Percentiles rank a stretch among this genome's conserved stretches.
These are phyloP conservation scores for Anolis apletophallus DNA, from an alignment of 2,797 vertebrate genomes.

Conservation along the genomic window DNA sequence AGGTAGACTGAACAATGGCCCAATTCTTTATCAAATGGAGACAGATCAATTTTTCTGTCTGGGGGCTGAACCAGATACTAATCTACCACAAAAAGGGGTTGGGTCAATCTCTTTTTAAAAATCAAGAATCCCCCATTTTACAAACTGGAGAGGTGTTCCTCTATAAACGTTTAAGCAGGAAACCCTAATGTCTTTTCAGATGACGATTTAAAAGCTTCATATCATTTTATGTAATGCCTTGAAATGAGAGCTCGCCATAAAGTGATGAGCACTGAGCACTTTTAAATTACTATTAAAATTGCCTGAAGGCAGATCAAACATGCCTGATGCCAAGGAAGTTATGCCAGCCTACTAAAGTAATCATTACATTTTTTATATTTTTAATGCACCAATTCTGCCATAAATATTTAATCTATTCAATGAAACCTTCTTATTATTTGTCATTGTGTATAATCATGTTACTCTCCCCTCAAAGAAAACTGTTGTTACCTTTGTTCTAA, in stretches of 20 bases:
- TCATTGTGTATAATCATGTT: constrained; percentile 31
- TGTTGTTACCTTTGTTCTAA: not conserved
- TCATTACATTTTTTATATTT: constrained; percentile 19
- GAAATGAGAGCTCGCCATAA: constrained; percentile 65
- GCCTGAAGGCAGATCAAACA: constrained; percentile 50
- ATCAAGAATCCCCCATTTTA: constrained; percentile 38
- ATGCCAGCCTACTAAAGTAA: constrained; percentile 48
- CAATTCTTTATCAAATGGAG: constrained; percentile 55
- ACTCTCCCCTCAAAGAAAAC: not conserved
- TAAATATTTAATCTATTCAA: constrained; percentile 61
- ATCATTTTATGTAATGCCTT: constrained; percentile 65
- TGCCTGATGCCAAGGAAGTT: constrained; percentile 41
- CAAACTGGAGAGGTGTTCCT: constrained; percentile 37
- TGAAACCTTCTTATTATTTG: constrained; percentile 21
- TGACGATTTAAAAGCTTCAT: constrained; percentile 53
- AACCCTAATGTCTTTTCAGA: constrained; percentile 61
- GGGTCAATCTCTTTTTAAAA: constrained; percentile 41
- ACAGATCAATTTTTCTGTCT: constrained; percentile 19
- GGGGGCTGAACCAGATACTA: constrained; percentile 43
- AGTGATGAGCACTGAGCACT: constrained; percentile 57
- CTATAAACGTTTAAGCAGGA: constrained; percentile 54
- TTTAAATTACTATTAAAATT: constrained; percentile 70
- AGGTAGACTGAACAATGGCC: constrained; percentile 20
- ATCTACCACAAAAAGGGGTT: constrained; percentile 4
- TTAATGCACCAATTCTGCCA: constrained; percentile 32